Evolutionary conservation across 2,888 invertebrate species (phyloP).

Genomic region (Phytoseiulus persimilis): DNA sequence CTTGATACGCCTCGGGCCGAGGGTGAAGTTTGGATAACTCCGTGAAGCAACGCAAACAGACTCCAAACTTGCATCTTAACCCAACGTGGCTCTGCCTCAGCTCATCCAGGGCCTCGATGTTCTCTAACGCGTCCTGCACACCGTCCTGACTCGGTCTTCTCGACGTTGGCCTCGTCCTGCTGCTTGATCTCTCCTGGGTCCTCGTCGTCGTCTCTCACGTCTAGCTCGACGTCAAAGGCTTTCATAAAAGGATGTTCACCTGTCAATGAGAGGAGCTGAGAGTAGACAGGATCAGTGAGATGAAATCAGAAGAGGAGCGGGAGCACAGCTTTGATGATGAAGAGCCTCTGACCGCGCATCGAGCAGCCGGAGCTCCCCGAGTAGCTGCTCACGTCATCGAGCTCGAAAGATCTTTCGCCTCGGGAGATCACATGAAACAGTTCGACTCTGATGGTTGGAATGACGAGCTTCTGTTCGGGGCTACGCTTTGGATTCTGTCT

Average conservation of each 20-base stretch:
- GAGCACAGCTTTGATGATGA: background rate
- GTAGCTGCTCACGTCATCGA: too few species aligned
- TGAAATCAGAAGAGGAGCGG: background rate
- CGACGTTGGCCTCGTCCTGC: background rate
- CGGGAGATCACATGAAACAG: too few species aligned
- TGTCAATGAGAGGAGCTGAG: background rate
- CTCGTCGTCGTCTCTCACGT: background rate
- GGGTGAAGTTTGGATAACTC: background rate
- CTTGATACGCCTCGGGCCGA: background rate
- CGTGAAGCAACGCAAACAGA: background rate
- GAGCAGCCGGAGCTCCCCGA: too few species aligned
- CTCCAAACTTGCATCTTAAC: background rate
- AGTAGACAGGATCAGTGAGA: background rate
- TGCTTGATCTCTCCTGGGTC: background rate
- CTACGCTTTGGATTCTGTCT: too few species aligned
- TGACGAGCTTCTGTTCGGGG: too few species aligned
- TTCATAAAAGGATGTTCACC: background rate
- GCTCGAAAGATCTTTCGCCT: too few species aligned
- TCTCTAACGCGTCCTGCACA: background rate
- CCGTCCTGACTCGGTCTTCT: background rate
- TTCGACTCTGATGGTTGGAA: too few species aligned
- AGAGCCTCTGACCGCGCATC: too few species aligned
- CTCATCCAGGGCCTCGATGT: background rate
- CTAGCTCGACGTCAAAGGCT: background rate
- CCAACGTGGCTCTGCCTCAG: background rate